These are phyloP conservation scores for Drosophila varians DNA, from an alignment of 1,140 invertebrate species.

Conservation along the genomic window DNA sequence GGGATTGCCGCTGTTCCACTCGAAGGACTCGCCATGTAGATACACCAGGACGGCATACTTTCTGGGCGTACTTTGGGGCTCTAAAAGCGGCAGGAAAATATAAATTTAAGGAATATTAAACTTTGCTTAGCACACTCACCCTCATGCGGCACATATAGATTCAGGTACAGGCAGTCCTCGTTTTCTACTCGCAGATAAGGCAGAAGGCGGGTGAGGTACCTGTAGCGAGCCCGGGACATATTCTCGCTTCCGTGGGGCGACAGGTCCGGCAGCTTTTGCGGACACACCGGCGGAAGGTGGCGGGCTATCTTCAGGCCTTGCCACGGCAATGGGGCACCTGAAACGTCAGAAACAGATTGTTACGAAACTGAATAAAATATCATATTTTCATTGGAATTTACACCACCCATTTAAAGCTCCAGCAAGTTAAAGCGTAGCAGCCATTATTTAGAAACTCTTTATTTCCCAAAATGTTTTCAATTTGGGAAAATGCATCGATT, in stretches of 20 bases:
- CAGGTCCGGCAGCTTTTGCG: constrained; percentile 89
- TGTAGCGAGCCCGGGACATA: constrained; percentile 86
- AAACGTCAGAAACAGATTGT: background rate
- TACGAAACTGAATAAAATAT: too few species aligned
- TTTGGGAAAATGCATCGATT: background rate
- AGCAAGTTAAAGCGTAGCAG: background rate
- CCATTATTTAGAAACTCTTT: background rate
- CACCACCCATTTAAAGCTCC: too few species aligned
- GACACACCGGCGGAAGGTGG: constrained; percentile 92
- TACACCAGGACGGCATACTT: constrained; percentile 92
- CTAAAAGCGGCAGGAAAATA: constrained; percentile 1
- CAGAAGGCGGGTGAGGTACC: constrained; percentile 88
- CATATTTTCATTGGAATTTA: too few species aligned
- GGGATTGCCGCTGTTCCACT: constrained; percentile 96
- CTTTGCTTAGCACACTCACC: constrained; percentile 83
- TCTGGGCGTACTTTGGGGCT: constrained; percentile 9
- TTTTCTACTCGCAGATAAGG: constrained; percentile 91
- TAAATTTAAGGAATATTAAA: background rate
- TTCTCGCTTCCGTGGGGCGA: constrained; percentile 59
- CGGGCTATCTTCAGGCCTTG: constrained; percentile 88
- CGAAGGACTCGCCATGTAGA: constrained; percentile 96
- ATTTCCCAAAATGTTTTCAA: background rate
- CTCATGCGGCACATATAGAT: constrained; percentile 94
- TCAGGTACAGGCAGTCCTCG: constrained; percentile 97
- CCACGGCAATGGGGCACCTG: constrained; percentile 89